Percentiles rank a stretch among this genome's conserved stretches.
Conservation (phyloP, 1,140 invertebrate species). For the Oedothorax gibbosus region DNA sequence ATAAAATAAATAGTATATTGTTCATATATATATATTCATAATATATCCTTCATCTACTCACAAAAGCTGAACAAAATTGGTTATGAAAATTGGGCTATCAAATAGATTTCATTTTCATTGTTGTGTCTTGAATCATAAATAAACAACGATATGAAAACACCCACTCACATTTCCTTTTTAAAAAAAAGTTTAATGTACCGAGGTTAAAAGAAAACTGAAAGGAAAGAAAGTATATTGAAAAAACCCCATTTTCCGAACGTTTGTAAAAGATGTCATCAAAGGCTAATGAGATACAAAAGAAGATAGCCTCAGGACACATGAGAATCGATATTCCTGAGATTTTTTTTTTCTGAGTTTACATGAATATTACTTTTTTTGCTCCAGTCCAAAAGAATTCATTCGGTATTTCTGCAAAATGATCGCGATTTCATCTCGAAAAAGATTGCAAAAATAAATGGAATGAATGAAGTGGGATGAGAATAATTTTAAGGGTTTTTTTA, state of each 20-base stretch:
- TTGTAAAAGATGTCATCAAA: slow-evolving; percentile 41
- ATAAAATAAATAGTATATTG: not conserved
- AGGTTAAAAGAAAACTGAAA: slow-evolving; percentile 13
- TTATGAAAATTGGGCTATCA: not conserved
- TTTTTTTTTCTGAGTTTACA: not conserved
- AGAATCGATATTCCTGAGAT: slow-evolving; percentile 16
- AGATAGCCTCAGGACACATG: not conserved
- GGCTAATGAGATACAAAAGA: slow-evolving; percentile 17
- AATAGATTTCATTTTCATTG: not conserved
- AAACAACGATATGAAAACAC: not conserved
- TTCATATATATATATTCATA: not conserved
- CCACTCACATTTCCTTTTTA: not conserved
- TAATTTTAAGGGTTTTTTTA: too few relatives aligned
- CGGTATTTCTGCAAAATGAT: too few relatives aligned
- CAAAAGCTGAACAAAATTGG: not conserved
- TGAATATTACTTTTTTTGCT: too few relatives aligned
- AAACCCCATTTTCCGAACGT: not conserved
- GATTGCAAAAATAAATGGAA: too few relatives aligned
- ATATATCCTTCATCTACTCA: not conserved
- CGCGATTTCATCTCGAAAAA: too few relatives aligned
- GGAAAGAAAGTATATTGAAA: slow-evolving; percentile 1
- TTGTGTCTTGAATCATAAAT: not conserved
- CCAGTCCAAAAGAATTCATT: too few relatives aligned
- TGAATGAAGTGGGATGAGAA: too few relatives aligned
- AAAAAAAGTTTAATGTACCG: not conserved